Evolutionary conservation across 2,888 invertebrate genomes (phyloP).

Genomic region (Liposcelis brunnea): DNA sequence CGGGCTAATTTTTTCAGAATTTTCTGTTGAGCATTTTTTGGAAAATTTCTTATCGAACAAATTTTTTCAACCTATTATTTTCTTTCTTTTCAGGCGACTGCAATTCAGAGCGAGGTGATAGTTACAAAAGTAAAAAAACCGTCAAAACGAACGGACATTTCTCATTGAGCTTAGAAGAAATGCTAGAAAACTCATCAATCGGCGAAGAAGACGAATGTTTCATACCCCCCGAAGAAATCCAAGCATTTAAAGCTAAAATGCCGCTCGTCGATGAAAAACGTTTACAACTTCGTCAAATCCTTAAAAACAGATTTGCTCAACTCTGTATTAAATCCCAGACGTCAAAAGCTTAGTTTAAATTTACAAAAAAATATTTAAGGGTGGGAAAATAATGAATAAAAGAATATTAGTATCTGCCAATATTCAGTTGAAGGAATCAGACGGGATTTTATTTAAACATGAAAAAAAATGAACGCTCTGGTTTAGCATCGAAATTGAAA

Average conservation of each 20-base stretch:
- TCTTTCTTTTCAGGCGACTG: slow-evolving; percentile 19
- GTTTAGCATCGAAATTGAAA: too few species aligned
- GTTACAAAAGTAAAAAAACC: slow-evolving; percentile 19
- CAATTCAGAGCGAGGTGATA: slow-evolving; percentile 24
- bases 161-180: slow-evolving; percentile 45
- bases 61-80: too few species aligned
- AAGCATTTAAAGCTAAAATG: slow-evolving; percentile 66
- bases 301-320: slow-evolving; percentile 68
- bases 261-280: slow-evolving; percentile 63
- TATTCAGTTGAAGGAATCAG: too few species aligned
- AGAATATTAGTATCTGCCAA: too few species aligned
- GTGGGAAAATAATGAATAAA: too few species aligned
- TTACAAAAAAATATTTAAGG: neutral
- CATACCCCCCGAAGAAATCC: slow-evolving; percentile 78
- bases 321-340: slow-evolving; percentile 32
- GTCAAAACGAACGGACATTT: slow-evolving; percentile 32
- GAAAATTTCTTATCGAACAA: too few species aligned
- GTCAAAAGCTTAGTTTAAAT: neutral
- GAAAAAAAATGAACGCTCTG: too few species aligned
- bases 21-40: too few species aligned
- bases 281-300: slow-evolving; percentile 60
- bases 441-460: too few species aligned
- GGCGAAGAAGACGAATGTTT: slow-evolving; percentile 43
- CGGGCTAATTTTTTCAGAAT: too few species aligned
- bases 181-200: slow-evolving; percentile 39